Evolutionary conservation across 2,888 invertebrate genomes (phyloP).

Genomic region (Coelogynopora nodosa): DNA sequence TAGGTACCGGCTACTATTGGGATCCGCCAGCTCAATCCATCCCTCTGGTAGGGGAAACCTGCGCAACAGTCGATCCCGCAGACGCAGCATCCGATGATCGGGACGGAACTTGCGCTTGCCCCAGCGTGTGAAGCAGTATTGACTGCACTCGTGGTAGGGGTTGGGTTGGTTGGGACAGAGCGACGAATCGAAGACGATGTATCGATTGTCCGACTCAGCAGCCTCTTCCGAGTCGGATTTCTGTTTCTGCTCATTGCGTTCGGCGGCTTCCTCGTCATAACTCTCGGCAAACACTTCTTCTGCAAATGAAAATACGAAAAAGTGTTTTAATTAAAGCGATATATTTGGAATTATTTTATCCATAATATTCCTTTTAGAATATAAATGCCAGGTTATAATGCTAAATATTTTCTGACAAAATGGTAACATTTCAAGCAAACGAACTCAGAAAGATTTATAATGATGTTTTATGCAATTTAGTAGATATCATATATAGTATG

Average conservation of each 20-base stretch:
- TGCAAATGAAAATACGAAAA: background rate
- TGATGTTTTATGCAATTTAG: too few relatives aligned
- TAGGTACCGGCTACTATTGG: conserved; percentile 67
- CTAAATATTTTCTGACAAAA: too few relatives aligned
- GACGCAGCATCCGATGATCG: conserved; percentile 71
- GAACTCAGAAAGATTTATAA: too few relatives aligned
- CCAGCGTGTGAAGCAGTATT: conserved; percentile 74
- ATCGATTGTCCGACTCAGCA: conserved; percentile 33
- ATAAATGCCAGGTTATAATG: too few relatives aligned
- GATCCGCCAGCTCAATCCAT: conserved; percentile 90
- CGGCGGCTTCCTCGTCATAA: conserved; percentile 70
- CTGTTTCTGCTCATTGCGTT: conserved; percentile 45
- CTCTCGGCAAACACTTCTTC: conserved; percentile 88
- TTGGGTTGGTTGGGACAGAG: conserved; percentile 94
- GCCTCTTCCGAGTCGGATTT: conserved; percentile 47
- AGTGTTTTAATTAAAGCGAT: too few relatives aligned
- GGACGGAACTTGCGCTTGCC: conserved; percentile 64
- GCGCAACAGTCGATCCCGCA: conserved; percentile 73
- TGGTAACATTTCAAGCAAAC: too few relatives aligned
- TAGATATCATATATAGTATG: too few relatives aligned
- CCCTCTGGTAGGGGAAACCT: conserved; percentile 83
- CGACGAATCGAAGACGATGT: conserved; percentile 52
- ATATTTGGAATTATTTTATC: too few relatives aligned
- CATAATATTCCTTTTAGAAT: too few relatives aligned
- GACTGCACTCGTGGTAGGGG: conserved; percentile 83